A percentile compares a stretch with the other conserved stretches of the same genome.
phyloP scores from a whole-genome alignment of 2,113 vertebrate species.

The Chlamydotis undulata region DNA sequence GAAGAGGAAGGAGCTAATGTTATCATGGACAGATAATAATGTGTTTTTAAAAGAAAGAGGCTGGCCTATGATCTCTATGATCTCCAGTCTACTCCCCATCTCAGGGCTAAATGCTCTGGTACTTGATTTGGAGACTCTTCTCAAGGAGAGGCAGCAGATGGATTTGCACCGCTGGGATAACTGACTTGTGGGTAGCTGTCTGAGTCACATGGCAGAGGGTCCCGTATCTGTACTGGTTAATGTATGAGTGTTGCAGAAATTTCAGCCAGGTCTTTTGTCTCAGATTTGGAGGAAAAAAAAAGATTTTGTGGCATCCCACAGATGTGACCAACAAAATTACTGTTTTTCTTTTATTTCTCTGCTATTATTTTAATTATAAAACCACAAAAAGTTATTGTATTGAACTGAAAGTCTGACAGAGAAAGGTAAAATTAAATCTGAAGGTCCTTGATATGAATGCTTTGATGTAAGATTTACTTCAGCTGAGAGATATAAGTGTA shows the following conservation, averaged over 20 bases:
- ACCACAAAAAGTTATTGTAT: not conserved
- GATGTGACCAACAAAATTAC: rapidly evolving
- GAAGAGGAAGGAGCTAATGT: not conserved
- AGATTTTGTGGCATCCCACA: not conserved
- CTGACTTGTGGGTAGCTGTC: not conserved
- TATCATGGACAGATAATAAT: not conserved
- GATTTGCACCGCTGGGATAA: not conserved
- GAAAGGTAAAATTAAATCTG: conserved; percentile 16
- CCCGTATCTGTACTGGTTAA: not conserved
- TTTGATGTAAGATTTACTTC: conserved; percentile 33
- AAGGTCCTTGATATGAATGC: not conserved
- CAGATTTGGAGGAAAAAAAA: not conserved
- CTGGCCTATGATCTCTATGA: not conserved
- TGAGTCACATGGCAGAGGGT: not conserved
- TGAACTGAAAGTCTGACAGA: not conserved
- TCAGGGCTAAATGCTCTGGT: not conserved
- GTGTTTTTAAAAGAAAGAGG: not conserved
- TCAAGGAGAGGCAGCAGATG: not conserved
- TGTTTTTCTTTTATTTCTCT: not conserved
- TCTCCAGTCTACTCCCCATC: not conserved
- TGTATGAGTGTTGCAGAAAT: not conserved
- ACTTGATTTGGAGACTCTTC: not conserved
- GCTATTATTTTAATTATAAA: not conserved
- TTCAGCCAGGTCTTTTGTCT: not conserved
- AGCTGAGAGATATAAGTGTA: not conserved